Conservation (phyloP, 92 coral and sea anemone species). For the Blastomussa wellsi region DNA sequence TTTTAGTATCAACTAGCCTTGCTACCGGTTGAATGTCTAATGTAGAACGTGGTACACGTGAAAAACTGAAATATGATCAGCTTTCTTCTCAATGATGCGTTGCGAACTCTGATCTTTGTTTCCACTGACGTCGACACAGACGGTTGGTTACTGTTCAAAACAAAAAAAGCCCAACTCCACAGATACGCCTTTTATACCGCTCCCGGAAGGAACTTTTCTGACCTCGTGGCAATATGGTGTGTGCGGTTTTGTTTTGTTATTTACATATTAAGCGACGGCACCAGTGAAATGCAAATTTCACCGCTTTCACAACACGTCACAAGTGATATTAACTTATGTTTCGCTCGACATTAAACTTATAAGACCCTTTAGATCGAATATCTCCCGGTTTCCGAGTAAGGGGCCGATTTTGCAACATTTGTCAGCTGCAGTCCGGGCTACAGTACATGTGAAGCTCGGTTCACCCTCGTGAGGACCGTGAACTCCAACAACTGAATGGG, state of each 20-base stretch:
- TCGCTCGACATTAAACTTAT: too few relatives aligned
- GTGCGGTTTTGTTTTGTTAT: neutral
- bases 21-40: too few relatives aligned
- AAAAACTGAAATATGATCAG: constrained; percentile 19
- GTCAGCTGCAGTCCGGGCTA: too few relatives aligned
- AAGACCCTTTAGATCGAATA: too few relatives aligned
- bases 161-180: neutral
- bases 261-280: neutral
- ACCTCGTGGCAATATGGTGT: neutral
- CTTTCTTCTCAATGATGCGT: constrained; percentile 32
- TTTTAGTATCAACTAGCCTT: neutral
- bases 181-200: neutral
- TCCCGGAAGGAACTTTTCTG: neutral
- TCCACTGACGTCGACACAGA: neutral
- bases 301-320: neutral
- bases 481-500: too few relatives aligned
- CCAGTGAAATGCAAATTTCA: neutral
- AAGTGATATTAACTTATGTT: too few relatives aligned
- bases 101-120: constrained; percentile 39
- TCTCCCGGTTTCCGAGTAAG: too few relatives aligned
- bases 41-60: constrained; percentile 2
- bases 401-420: too few relatives aligned
- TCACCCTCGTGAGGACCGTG: too few relatives aligned
- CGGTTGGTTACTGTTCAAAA: neutral
- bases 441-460: too few relatives aligned